These are phyloP conservation scores for Manduca sexta DNA, from an alignment of 1,140 invertebrate species.

Conservation along the genomic window DNA sequence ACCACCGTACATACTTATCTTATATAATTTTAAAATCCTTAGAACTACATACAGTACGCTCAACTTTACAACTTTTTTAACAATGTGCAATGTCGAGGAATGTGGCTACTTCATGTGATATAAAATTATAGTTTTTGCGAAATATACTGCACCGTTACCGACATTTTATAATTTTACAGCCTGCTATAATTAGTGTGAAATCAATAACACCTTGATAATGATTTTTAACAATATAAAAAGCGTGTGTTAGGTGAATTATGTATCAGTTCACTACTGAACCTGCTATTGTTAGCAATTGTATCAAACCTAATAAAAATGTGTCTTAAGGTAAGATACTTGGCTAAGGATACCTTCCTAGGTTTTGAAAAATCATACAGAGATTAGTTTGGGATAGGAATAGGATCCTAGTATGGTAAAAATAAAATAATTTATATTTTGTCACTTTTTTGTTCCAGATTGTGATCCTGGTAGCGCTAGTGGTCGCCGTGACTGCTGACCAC, in stretches of 20 bases:
- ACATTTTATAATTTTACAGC: neutral
- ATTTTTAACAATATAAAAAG: conserved; percentile 3
- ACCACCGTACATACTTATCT: no score
- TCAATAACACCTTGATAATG: conserved; percentile 1
- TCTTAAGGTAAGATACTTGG: neutral
- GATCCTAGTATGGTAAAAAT: no score
- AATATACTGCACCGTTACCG: neutral
- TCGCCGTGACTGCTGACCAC: conserved; percentile 1
- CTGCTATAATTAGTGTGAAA: conserved; percentile 2
- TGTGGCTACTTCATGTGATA: no score
- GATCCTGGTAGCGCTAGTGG: neutral
- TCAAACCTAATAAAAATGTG: neutral
- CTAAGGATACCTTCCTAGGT: no score
- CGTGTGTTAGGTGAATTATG: neutral
- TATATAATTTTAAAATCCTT: no score
- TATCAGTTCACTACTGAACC: neutral
- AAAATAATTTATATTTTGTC: no score
- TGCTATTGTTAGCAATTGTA: neutral
- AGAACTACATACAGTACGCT: no score
- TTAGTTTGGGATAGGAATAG: no score
- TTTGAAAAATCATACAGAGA: no score
- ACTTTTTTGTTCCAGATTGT: neutral
- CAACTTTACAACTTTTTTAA: no score
- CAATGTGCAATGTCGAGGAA: no score
- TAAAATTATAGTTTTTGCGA: neutral